Percentiles rank a stretch among this genome's conserved stretches.
These are phyloP conservation scores for Aselliscus stoliczkanus DNA, from an alignment of 2,797 vertebrate genomes.

Conservation along the genomic window DNA sequence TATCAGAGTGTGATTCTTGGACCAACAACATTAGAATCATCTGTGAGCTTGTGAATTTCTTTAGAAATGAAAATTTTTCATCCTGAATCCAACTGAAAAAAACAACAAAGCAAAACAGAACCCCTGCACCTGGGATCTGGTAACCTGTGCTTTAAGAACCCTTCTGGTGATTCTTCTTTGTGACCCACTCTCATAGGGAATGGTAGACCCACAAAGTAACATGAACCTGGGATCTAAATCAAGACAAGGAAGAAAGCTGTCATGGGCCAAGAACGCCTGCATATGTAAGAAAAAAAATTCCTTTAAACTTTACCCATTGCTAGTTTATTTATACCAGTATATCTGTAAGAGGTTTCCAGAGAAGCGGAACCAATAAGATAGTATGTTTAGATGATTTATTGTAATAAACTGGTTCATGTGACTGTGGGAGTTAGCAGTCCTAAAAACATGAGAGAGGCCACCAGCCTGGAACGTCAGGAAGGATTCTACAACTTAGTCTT, in stretches of 20 bases:
- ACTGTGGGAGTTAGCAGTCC: neutral
- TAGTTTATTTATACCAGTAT: neutral
- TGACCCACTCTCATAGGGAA: neutral
- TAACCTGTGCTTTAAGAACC: neutral
- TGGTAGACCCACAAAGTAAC: neutral
- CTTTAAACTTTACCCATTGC: neutral
- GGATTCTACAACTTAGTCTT: neutral
- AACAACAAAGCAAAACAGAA: neutral
- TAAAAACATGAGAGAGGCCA: neutral
- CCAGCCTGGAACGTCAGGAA: neutral
- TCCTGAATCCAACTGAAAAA: neutral
- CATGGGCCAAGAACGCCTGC: neutral
- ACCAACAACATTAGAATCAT: neutral
- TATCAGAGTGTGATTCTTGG: neutral
- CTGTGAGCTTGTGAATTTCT: neutral
- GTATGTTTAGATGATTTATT: neutral
- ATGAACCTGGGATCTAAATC: neutral
- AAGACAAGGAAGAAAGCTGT: neutral
- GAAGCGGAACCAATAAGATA: neutral
- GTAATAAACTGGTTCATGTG: neutral
- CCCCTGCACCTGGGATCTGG: rapidly evolving
- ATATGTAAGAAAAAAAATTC: neutral
- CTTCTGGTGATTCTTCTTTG: neutral
- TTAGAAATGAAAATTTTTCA: neutral
- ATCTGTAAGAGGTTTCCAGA: neutral